These are phyloP conservation scores for Scaptomyza pallida DNA, from an alignment of 1,140 invertebrate genomes.

Conservation along the genomic window DNA sequence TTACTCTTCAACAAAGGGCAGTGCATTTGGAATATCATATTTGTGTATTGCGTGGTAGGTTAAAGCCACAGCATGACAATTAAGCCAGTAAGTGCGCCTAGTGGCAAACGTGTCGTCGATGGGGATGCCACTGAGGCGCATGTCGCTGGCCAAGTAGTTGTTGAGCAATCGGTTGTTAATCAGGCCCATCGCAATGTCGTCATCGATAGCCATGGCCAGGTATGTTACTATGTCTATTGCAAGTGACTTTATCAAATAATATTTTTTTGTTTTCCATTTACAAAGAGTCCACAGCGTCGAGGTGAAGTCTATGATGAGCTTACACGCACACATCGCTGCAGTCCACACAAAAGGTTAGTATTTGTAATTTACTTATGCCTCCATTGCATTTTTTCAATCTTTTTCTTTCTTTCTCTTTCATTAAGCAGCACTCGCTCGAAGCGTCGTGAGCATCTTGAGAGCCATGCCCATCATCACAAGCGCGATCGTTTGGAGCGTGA, in stretches of 20 bases:
- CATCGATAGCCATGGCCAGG: constrained; percentile 68
- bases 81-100: constrained; percentile 76
- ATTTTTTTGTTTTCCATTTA: no score
- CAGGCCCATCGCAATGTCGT: constrained; percentile 70
- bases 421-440: constrained; percentile 71
- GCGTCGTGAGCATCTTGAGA: constrained; percentile 72
- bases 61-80: constrained; percentile 61
- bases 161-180: constrained; percentile 70
- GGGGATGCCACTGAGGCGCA: constrained; percentile 65
- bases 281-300: constrained; percentile 79
- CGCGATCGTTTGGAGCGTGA: constrained; percentile 70
- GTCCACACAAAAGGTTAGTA: constrained; percentile 77
- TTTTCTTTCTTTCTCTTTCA: no score
- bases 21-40: constrained; percentile 3
- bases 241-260: no score
- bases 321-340: constrained; percentile 75
- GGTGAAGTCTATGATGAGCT: constrained; percentile 79
- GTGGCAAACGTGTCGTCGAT: constrained; percentile 66
- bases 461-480: constrained; percentile 70
- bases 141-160: constrained; percentile 58
- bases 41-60: constrained; percentile 20
- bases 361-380: neutral
- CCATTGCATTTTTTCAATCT: no score
- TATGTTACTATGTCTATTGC: no score
- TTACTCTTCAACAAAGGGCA: neutral